Conservation (phyloP, 2,888 invertebrate genomes). For the Dastarcus helophoroides region DNA sequence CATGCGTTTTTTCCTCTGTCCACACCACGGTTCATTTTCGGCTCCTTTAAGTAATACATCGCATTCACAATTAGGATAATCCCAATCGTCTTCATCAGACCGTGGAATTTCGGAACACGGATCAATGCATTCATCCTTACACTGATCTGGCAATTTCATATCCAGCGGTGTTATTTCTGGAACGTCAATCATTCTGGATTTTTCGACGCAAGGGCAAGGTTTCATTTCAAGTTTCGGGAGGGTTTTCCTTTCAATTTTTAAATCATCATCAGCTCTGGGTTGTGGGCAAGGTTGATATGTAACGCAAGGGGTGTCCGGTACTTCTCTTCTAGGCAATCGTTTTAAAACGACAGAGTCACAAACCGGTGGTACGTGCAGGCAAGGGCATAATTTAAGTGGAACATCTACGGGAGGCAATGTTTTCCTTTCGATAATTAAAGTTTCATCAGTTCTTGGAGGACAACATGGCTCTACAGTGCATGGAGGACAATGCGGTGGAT, state of each 20-base stretch:
- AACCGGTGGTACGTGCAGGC: neutral
- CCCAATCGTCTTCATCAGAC: neutral
- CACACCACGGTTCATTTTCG: too few species aligned
- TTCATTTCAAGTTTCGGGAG: neutral
- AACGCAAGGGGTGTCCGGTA: neutral
- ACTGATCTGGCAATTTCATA: neutral
- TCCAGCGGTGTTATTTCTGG: neutral
- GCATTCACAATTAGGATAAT: slow-evolving; percentile 1
- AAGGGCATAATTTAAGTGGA: neutral
- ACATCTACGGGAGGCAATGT: slow-evolving; percentile 1
- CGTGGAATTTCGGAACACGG: neutral
- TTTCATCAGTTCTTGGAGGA: slow-evolving; percentile 1
- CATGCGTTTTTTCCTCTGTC: too few species aligned
- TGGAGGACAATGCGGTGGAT: neutral
- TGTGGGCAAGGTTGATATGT: neutral
- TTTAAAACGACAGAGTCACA: neutral
- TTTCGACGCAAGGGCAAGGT: slow-evolving; percentile 1
- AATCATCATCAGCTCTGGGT: neutral
- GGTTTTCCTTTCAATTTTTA: neutral
- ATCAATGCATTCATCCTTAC: neutral
- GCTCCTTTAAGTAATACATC: too few species aligned
- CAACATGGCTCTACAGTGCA: too few species aligned
- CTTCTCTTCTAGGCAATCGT: neutral
- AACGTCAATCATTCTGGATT: too few species aligned
- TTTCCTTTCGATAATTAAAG: neutral